Conservation (phyloP, 2,113 vertebrate species). For the Butorides virescens region DNA sequence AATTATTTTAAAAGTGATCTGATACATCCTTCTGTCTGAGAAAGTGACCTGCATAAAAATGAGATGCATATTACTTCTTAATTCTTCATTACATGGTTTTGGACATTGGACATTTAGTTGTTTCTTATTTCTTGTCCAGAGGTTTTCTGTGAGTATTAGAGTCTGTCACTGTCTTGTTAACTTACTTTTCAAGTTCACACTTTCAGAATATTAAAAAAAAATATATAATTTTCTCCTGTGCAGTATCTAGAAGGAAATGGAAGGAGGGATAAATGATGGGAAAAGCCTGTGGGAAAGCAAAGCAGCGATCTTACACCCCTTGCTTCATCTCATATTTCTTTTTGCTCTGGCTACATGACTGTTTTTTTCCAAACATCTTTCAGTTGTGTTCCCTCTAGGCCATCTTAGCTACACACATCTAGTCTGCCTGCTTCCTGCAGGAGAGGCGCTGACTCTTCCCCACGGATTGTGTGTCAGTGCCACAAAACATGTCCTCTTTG, state of each 20-base stretch:
- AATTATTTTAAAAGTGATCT: not conserved
- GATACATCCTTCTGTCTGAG: not conserved
- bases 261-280: not conserved
- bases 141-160: not conserved
- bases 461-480: not conserved
- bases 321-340: not conserved
- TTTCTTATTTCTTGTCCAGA: not conserved
- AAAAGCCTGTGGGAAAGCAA: not conserved
- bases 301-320: not conserved
- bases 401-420: not conserved
- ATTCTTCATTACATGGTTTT: not conserved
- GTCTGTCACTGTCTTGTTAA: not conserved
- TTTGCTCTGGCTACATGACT: not conserved
- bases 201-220: not conserved
- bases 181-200: not conserved
- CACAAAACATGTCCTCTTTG: constrained; percentile 10
- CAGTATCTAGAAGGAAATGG: not conserved
- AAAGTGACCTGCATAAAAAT: not conserved
- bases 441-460: not conserved
- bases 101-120: not conserved
- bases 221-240: not conserved
- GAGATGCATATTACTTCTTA: not conserved
- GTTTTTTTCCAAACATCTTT: not conserved
- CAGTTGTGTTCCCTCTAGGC: not conserved
- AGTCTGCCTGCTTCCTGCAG: not conserved